phyloP scores from a whole-genome alignment of 2,113 vertebrate genomes.

The Cebus imitator region DNA sequence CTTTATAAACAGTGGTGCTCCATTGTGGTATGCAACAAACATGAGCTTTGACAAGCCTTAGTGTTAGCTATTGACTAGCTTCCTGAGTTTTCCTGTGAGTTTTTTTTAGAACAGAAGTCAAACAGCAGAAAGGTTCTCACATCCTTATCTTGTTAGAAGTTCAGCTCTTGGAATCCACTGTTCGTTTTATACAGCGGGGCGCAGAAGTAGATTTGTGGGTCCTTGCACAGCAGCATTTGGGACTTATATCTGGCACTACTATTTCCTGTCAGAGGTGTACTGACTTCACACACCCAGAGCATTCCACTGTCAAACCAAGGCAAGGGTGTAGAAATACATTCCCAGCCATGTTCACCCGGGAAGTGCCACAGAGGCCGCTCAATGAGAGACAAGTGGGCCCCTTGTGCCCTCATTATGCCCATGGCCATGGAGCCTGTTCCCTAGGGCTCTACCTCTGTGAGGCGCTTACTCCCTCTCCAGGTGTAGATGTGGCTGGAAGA shows the following conservation, averaged over 20 bases:
- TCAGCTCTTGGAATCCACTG: background rate
- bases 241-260: background rate
- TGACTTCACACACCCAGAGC: background rate
- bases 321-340: too few relatives aligned
- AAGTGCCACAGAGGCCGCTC: background rate
- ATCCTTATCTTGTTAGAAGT: background rate
- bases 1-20: background rate
- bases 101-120: background rate
- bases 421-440: background rate
- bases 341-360: background rate
- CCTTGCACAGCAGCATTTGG: background rate
- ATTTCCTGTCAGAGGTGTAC: rapidly evolving
- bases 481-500: background rate
- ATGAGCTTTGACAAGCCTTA: background rate
- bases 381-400: rapidly evolving
- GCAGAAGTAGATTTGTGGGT: background rate
- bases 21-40: rapidly evolving
- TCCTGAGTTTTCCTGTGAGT: background rate
- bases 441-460: background rate
- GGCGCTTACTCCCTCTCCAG: background rate
- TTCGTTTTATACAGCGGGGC: background rate
- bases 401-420: rapidly evolving
- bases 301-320: too few relatives aligned
- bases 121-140: background rate
- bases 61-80: background rate